A percentile compares a stretch with the other conserved stretches of the same genome.
phyloP scores from a whole-genome alignment of 1,140 invertebrate species.

The Drosophila tsacasi region DNA sequence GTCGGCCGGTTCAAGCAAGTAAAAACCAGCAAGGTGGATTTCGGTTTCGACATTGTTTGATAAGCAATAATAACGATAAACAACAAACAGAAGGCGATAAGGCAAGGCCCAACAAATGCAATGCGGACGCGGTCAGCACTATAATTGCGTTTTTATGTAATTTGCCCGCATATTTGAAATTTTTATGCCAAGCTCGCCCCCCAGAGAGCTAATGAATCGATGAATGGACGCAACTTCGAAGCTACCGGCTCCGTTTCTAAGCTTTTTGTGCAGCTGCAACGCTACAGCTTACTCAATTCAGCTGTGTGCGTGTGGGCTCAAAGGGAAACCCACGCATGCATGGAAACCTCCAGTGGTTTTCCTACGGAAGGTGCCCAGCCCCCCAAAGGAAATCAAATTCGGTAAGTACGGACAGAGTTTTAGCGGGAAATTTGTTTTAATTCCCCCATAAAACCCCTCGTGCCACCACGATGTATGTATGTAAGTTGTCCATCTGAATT shows the following conservation, averaged over 20 bases:
- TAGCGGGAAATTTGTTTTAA: too few species aligned
- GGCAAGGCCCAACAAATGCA: conserved; percentile 44
- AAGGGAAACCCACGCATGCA: conserved; percentile 3
- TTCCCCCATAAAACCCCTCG: conserved; percentile 1
- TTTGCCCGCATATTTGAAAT: conserved; percentile 59
- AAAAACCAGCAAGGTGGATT: conserved; percentile 27
- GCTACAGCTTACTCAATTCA: not conserved
- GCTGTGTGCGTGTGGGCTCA: not conserved
- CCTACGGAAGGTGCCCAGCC: not conserved
- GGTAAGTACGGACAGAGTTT: not conserved
- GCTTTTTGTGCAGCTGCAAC: conserved; percentile 39
- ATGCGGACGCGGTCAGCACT: conserved; percentile 38
- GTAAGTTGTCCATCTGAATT: conserved; percentile 74
- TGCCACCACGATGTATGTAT: conserved; percentile 5
- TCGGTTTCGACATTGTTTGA: conserved; percentile 55
- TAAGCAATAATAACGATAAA: conserved; percentile 50
- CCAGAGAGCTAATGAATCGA: conserved; percentile 23
- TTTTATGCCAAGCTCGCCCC: conserved; percentile 37
- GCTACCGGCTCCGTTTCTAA: conserved; percentile 7
- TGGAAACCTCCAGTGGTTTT: not conserved
- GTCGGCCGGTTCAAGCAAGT: conserved; percentile 4
- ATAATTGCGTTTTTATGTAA: conserved; percentile 47
- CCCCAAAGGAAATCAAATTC: not conserved
- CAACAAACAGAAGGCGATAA: conserved; percentile 46
- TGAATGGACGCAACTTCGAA: conserved; percentile 44